Evolutionary conservation across 2,113 vertebrate species (phyloP).

Genomic region (Alosa alosa): DNA sequence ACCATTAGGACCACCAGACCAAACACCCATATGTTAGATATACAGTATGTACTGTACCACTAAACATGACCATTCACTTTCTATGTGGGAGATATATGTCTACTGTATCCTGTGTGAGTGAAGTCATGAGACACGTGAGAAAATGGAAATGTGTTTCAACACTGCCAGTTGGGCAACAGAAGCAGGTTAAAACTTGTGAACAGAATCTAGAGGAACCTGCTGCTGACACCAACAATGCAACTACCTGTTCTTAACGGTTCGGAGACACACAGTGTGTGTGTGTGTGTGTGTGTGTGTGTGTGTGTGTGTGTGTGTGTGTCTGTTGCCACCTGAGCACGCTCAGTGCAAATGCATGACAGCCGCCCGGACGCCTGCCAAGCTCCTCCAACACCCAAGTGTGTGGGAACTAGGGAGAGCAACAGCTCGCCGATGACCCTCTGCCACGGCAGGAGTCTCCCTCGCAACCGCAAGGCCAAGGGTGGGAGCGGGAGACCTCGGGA

Average conservation of each 20-base stretch:
- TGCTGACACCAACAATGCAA: neutral
- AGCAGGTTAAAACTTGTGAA: slow-evolving; percentile 8
- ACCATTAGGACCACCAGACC: neutral
- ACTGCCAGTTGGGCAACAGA: neutral
- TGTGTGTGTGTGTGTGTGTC: neutral
- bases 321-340: neutral
- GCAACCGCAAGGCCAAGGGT: neutral
- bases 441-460: neutral
- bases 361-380: neutral
- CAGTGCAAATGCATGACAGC: slow-evolving; percentile 25
- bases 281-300: too few species aligned
- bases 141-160: neutral
- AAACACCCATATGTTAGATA: neutral
- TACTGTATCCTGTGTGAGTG: neutral
- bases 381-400: neutral
- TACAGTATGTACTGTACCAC: neutral
- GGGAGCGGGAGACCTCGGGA: neutral
- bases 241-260: neutral
- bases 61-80: neutral
- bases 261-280: neutral
- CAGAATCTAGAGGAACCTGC: neutral
- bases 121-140: neutral
- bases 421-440: neutral
- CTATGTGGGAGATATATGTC: neutral
- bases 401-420: neutral